Base-by-base conservation (phyloP, 2,888 invertebrate genomes). In the Chaetoderma sp. region DNA sequence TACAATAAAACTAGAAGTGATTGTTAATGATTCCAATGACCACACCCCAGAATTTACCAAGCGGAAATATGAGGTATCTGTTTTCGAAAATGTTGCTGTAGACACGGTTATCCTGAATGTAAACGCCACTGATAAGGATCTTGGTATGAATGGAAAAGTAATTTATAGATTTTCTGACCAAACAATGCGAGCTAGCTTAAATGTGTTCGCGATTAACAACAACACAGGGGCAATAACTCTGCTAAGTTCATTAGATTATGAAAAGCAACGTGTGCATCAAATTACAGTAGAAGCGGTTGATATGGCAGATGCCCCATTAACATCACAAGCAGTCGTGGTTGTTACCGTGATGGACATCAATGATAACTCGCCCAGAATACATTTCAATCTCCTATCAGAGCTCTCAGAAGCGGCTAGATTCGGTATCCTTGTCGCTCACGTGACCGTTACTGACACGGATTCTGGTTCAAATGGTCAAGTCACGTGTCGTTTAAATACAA, bases 71-170 rank as follows among this genome's bases (percentile, higher is more conserved):
- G 78, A 78, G 58, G 67, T 74, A 2, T 74, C 74, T 30, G 74
- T 81, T 0, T 44, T 63, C 30, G 82, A 81, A 54, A 76, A 79
- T 61, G 65, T 70, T 0, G 66, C 70, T 13, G 58, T 75, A 23
- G 72, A 73, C 16, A 67, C 74, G 1, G 67, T 75, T 18, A 71
- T 82, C n/a, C 39, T 79, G 25, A 67, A 68, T 39, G 92, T 97
- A 0, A 89, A 91, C 13, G 96, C 97, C 0, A 90, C 89, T 3
- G 97, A 98, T 83, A 90, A 90, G 44, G 97, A 97, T 82, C 90
- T 92, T 71, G 96, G 95, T 3, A 90, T 89, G 5, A 96, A 96
- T 82, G 91, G 87, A 4, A 84, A 87, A 58, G 81, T 89, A 4
- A 77, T 81, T 4, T 89, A 88, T 76, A 84, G 84, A 78, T 86